Percentiles rank a stretch among this genome's conserved stretches.
These are phyloP conservation scores for Stenodera caucasica DNA, from an alignment of 2,888 invertebrate genomes.

Conservation along the genomic window DNA sequence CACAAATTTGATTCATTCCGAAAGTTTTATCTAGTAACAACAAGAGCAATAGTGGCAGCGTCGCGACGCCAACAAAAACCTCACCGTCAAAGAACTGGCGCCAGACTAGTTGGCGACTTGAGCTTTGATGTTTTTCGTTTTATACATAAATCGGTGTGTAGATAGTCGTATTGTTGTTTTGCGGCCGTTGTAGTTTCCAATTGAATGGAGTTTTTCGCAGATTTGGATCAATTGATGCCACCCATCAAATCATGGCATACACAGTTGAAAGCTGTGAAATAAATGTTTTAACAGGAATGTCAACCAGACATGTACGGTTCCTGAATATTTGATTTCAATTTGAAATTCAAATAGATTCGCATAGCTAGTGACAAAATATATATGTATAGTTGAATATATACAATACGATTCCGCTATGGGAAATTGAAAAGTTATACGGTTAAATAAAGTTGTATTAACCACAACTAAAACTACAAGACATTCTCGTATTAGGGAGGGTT, in stretches of 20 bases:
- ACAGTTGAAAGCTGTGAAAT: constrained; percentile 42
- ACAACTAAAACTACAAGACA: not conserved
- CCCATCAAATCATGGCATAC: constrained; percentile 38
- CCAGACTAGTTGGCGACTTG: constrained; percentile 32
- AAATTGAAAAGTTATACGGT: constrained; percentile 53
- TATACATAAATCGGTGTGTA: too few species aligned
- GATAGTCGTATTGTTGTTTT: not conserved
- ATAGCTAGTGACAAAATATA: constrained; percentile 39
- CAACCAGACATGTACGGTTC: constrained; percentile 47
- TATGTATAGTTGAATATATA: constrained; percentile 29
- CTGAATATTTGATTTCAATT: constrained; percentile 55
- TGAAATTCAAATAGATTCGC: constrained; percentile 50
- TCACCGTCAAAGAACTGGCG: constrained; percentile 40
- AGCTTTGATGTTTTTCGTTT: not conserved
- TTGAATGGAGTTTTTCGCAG: constrained; percentile 36
- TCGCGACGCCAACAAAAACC: constrained; percentile 41
- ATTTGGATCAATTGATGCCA: constrained; percentile 43
- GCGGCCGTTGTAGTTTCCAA: constrained; percentile 10
- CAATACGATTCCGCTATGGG: constrained; percentile 44
- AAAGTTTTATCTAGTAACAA: constrained; percentile 35
- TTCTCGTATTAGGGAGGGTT: too few species aligned
- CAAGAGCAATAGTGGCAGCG: constrained; percentile 37
- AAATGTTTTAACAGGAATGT: constrained; percentile 50
- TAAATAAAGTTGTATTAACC: constrained; percentile 47
- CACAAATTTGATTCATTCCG: constrained; percentile 21